These are phyloP conservation scores for Lycodopsis pacificus DNA, from an alignment of 2,797 vertebrate species.

Conservation along the genomic window DNA sequence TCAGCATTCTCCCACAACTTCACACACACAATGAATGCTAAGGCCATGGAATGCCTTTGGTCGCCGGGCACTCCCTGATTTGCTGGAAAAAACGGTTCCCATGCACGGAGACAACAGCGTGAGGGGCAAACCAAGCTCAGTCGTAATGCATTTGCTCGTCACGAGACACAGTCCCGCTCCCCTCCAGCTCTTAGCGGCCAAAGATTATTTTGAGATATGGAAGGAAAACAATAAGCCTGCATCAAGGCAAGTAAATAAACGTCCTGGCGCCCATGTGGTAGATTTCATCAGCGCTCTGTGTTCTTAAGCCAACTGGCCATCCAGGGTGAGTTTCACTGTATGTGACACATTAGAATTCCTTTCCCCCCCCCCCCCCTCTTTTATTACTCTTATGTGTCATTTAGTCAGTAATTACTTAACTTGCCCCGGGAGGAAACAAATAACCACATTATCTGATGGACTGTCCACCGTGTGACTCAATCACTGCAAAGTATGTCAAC, in stretches of 20 bases:
- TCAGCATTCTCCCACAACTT: slow-evolving; percentile 61
- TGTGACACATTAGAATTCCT: slow-evolving; percentile 68
- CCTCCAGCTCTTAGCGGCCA: slow-evolving; percentile 21
- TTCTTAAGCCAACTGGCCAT: slow-evolving; percentile 53
- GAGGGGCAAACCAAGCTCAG: slow-evolving; percentile 40
- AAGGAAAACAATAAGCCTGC: slow-evolving; percentile 25
- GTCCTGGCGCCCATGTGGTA: slow-evolving; percentile 8
- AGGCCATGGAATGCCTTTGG: slow-evolving; percentile 55
- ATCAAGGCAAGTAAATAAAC: slow-evolving; percentile 35
- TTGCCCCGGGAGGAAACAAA: slow-evolving; percentile 82
- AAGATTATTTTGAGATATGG: slow-evolving; percentile 48
- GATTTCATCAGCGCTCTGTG: slow-evolving; percentile 25
- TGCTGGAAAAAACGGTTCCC: slow-evolving; percentile 41
- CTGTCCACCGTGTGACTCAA: slow-evolving; percentile 78
- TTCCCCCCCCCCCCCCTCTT: background rate
- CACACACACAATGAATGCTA: slow-evolving; percentile 60
- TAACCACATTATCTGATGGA: slow-evolving; percentile 84
- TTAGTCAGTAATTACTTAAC: slow-evolving; percentile 82
- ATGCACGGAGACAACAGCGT: slow-evolving; percentile 46
- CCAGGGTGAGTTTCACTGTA: slow-evolving; percentile 58
- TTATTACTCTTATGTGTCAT: slow-evolving; percentile 73
- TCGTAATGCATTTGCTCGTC: slow-evolving; percentile 39
- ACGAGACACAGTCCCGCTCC: slow-evolving; percentile 18
- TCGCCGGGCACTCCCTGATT: slow-evolving; percentile 18
- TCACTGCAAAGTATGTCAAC: slow-evolving; percentile 80